Base-by-base conservation (phyloP, 2,113 vertebrate genomes). In the Amphiprion ocellaris region DNA sequence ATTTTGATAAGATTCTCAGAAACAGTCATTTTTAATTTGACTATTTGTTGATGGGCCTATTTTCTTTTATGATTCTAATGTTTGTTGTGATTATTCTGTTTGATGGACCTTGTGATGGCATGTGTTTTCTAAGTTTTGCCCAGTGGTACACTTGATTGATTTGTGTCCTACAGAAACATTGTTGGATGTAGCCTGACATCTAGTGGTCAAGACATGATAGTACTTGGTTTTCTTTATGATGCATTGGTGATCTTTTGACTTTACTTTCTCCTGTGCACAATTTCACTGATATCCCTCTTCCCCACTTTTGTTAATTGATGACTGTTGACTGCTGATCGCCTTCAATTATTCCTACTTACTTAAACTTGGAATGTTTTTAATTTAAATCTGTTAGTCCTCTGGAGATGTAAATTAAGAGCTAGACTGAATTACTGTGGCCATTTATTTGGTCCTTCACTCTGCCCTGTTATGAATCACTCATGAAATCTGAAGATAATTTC, bases 181-280 rank as follows among this genome's bases (percentile, higher is more conserved):
- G 53, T 41, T 87, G 15, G 60, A 41, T 49, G 2, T 74, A 87
- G 60, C 33, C 78, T 92, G 92, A 79, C 93, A 89, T 66, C 92
- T 90, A 76, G 85, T 89, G 93, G 83, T 41, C 21, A 55, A 58
- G 0, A 79, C 5, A 11, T 78, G 60, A 30, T 73, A 44, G 17
- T 84, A 37, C 23, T 6, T 12, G 24, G 56, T 24, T 28, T 5
- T 19, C 12, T 39, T 55, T 41, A 4, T 44, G 0, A 47, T 21
- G 9, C 24, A 30, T 5, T 30, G 30, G 4, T 30, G 6, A 4
- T 30, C 23, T 16, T 21, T 14, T 46, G 1, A 5, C 41, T 30
- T 0, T 28, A 5, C 41, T 30, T 62, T 65, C 0, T 21, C 9
- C 1, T 6, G 0, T 50, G 37, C 2, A 54, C 19, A 30, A 24